Base-by-base conservation (phyloP, 2,888 invertebrate species). In the Arctia plantaginis region DNA sequence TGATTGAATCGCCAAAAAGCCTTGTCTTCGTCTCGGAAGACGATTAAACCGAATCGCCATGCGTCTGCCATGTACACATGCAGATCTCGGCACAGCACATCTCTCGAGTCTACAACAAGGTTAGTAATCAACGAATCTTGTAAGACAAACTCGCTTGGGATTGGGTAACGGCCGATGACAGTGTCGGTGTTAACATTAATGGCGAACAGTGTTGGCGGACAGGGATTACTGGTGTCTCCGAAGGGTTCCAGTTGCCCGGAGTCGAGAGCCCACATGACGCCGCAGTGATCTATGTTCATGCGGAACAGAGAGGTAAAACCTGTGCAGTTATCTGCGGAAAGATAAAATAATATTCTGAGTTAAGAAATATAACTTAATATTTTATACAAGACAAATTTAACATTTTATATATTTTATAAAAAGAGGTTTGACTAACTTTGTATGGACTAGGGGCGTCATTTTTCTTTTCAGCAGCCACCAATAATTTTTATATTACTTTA, bases 191-290 rank as follows among this genome's bases (percentile, higher is more conserved):
- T 93, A 62, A 98, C 92, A 86, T 98, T 97, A 84, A 97, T 98
- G n/a, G 97, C 96, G 72, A 97, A 96, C 64, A 98, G 95, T 74
- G 97, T 97, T 0, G 98, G 98, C 0, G 97, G 97, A 85, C 98
- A 98, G 6, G 97, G 91, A 86, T 97, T 97, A 62, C 96, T 96
- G 0, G 97, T 96, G 0, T 93, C 91, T 82, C 96, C 96, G 27
- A 97, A 97, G 0, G 97, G 96, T 87, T 98, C 97, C 0, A 97
- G 96, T 87, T 97, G 97, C 0, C 98, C 98, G 0, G 98, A 97
- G 90, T 98, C 98, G 41, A 98, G 95, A 0, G 98, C 96, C 98
- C 98, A 98, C 85, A 98, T 95, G 3, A 98, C 96, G 71, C 97
- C 97, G 85, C 98, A 98, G 67, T 96, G 96, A 90, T 98, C 98